Evolutionary conservation across 2,113 vertebrate genomes (phyloP).

Genomic region (Coptodon bakossiorum): DNA sequence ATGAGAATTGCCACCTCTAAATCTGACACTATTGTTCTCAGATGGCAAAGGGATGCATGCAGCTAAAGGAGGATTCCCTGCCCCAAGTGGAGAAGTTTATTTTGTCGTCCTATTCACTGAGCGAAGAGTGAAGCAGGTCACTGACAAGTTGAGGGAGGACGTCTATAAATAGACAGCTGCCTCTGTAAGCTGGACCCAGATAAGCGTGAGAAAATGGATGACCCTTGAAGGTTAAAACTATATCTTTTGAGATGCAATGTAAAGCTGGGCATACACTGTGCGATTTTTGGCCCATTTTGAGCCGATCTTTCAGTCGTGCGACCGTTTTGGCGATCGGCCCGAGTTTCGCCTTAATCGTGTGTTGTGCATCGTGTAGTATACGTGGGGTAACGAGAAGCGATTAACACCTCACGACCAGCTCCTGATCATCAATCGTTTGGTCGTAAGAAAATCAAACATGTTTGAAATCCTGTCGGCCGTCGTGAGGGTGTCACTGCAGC

Average conservation of each 20-base stretch:
- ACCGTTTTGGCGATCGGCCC: background rate
- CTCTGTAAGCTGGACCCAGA: background rate
- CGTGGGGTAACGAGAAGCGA: background rate
- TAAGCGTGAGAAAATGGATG: background rate
- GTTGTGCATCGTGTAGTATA: background rate
- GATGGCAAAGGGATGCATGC: background rate
- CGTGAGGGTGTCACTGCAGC: background rate
- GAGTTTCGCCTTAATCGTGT: rapidly evolving
- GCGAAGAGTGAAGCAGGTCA: background rate
- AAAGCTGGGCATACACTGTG: background rate
- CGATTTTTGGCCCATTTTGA: background rate
- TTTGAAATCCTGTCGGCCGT: background rate
- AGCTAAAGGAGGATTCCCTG: background rate
- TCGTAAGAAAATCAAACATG: background rate
- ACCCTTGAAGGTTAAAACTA: background rate
- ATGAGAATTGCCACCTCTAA: background rate
- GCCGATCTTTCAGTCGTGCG: background rate
- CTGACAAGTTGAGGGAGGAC: background rate
- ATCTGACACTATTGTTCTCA: background rate
- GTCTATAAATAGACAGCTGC: background rate
- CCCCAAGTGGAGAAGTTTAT: background rate
- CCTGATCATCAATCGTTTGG: background rate
- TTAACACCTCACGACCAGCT: background rate
- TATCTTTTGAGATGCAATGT: background rate
- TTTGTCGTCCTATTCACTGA: background rate